phyloP scores from a whole-genome alignment of 2,888 invertebrate species.

The Eupeodes latifasciatus region DNA sequence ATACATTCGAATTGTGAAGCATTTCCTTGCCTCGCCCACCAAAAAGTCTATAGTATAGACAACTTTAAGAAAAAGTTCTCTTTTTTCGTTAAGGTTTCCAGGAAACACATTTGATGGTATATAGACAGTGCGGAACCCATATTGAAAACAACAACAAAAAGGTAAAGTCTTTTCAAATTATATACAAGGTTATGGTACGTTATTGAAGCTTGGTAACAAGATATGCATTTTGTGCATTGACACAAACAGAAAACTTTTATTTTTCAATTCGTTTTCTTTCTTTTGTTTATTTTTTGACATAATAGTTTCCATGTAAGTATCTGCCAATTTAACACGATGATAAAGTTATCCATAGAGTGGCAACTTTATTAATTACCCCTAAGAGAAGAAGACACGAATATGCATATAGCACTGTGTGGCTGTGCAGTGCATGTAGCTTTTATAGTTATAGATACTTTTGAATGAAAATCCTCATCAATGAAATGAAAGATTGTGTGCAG shows the following conservation, averaged over 20 bases:
- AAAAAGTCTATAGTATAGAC: neutral
- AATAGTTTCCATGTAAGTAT: constrained; percentile 17
- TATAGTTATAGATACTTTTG: constrained; percentile 19
- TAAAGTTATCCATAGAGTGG: constrained; percentile 46
- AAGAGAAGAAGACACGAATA: constrained; percentile 18
- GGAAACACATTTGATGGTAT: constrained; percentile 6
- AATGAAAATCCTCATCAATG: neutral
- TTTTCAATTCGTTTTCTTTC: neutral
- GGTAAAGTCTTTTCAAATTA: neutral
- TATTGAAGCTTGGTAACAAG: constrained; percentile 5
- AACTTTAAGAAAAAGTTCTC: neutral
- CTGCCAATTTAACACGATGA: constrained; percentile 63
- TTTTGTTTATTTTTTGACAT: neutral
- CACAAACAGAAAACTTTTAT: constrained; percentile 2
- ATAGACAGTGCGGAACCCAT: neutral
- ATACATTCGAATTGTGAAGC: too few species aligned
- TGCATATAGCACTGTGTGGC: neutral
- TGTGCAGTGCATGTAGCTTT: neutral
- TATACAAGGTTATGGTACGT: too few species aligned
- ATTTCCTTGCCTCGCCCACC: too few species aligned
- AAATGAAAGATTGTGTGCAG: constrained; percentile 7
- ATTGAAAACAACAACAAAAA: constrained; percentile 2
- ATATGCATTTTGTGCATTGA: constrained; percentile 22
- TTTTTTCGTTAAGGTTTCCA: neutral
- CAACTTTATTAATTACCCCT: constrained; percentile 66